Percentiles rank a stretch among this genome's conserved stretches.
phyloP scores from a whole-genome alignment of 2,797 vertebrate species.

The Megaceryle alcyon region DNA sequence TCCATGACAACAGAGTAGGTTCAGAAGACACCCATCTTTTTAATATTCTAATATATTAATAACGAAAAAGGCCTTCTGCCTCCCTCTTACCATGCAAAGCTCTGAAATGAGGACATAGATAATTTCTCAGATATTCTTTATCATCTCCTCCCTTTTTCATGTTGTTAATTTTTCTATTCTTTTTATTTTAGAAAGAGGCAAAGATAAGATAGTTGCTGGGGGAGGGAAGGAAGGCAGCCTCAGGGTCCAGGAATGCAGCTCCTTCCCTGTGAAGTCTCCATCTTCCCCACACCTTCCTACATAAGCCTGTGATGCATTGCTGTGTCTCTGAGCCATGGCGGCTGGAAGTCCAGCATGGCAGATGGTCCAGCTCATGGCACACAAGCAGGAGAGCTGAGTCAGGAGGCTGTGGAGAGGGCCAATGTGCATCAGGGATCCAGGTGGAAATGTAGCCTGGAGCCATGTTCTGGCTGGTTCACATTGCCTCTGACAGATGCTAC shows the following conservation, averaged over 20 bases:
- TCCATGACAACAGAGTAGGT: neutral
- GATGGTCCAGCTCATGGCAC: neutral
- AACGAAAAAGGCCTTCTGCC: neutral
- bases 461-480: neutral
- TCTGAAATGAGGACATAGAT: slow-evolving; percentile 36
- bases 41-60: neutral
- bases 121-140: slow-evolving; percentile 34
- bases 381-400: neutral
- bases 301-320: rapidly evolving
- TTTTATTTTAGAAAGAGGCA: slow-evolving; percentile 1
- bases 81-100: neutral
- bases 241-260: neutral
- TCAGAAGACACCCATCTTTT: neutral
- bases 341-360: neutral
- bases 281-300: neutral
- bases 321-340: neutral
- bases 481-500: neutral
- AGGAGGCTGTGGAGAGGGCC: neutral
- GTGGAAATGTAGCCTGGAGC: neutral
- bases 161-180: slow-evolving; percentile 27
- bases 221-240: neutral
- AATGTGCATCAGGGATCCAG: neutral
- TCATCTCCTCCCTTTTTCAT: slow-evolving; percentile 21
- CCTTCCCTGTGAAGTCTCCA: neutral
- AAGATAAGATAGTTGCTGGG: neutral